Evolutionary conservation across 2,888 invertebrate genomes (phyloP).

Genomic region (Eupsilia transversa): DNA sequence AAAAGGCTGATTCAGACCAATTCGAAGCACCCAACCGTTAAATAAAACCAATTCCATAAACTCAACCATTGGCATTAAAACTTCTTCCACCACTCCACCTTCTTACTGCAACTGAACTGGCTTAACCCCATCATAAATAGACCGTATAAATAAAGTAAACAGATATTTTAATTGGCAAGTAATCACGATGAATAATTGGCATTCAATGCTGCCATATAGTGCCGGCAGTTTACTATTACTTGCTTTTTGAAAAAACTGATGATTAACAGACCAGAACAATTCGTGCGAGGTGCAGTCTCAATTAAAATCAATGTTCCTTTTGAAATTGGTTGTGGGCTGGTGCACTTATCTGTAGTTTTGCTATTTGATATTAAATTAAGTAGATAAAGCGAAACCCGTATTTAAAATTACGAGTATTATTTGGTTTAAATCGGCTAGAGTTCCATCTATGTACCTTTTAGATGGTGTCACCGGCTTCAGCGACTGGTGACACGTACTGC

Average conservation of each 20-base stretch:
- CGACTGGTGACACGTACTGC: too few relatives aligned
- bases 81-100: not conserved
- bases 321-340: constrained; percentile 53
- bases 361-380: constrained; percentile 37
- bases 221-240: constrained; percentile 35
- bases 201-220: constrained; percentile 50
- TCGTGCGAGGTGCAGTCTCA: constrained; percentile 50
- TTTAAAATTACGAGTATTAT: not conserved
- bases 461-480: not conserved
- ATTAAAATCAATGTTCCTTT: constrained; percentile 60
- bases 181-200: constrained; percentile 56
- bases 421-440: not conserved
- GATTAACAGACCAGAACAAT: constrained; percentile 51
- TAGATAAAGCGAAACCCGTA: constrained; percentile 19
- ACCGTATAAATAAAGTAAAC: constrained; percentile 57
- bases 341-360: constrained; percentile 36
- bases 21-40: not conserved
- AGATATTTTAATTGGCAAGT: constrained; percentile 59
- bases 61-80: not conserved
- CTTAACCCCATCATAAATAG: constrained; percentile 57
- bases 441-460: not conserved
- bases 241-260: constrained; percentile 39
- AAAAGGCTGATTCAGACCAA: not conserved
- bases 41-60: not conserved
- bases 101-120: constrained; percentile 33